These are phyloP conservation scores for Drosophila bipectinata DNA, from an alignment of 1,140 invertebrate species.

Conservation along the genomic window DNA sequence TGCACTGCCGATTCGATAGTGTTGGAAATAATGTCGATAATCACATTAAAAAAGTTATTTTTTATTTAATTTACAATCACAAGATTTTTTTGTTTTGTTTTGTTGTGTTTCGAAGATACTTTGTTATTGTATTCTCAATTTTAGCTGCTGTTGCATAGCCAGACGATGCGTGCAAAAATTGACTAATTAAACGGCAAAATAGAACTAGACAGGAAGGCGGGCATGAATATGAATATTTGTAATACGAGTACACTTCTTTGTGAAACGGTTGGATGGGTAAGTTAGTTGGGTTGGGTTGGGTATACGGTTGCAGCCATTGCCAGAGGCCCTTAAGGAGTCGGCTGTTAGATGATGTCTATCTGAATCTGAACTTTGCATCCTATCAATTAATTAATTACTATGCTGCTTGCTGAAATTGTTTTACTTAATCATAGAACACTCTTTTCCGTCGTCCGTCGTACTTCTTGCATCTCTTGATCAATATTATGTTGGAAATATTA, in stretches of 20 bases:
- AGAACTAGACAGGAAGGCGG: constrained; percentile 60
- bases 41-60: constrained; percentile 66
- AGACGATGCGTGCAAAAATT: constrained; percentile 68
- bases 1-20: constrained; percentile 34
- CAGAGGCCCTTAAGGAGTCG: constrained; percentile 39
- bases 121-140: constrained; percentile 46
- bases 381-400: constrained; percentile 70
- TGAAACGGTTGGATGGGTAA: constrained; percentile 43
- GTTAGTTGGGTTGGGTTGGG: constrained; percentile 18
- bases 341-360: constrained; percentile 35
- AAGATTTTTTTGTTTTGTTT: constrained; percentile 62
- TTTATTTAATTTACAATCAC: constrained; percentile 81
- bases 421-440: constrained; percentile 73
- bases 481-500: constrained; percentile 63
- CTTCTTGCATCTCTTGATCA: constrained; percentile 58
- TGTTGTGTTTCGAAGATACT: constrained; percentile 44
- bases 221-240: constrained; percentile 48
- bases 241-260: constrained; percentile 53
- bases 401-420: constrained; percentile 71
- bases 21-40: constrained; percentile 50
- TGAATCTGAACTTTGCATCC: constrained; percentile 67
- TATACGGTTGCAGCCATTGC: constrained; percentile 28
- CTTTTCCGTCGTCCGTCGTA: constrained; percentile 41
- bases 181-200: constrained; percentile 77
- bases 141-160: constrained; percentile 39